Base-by-base conservation (phyloP, 2,888 invertebrate species). In the Aspidiotus destructor region DNA sequence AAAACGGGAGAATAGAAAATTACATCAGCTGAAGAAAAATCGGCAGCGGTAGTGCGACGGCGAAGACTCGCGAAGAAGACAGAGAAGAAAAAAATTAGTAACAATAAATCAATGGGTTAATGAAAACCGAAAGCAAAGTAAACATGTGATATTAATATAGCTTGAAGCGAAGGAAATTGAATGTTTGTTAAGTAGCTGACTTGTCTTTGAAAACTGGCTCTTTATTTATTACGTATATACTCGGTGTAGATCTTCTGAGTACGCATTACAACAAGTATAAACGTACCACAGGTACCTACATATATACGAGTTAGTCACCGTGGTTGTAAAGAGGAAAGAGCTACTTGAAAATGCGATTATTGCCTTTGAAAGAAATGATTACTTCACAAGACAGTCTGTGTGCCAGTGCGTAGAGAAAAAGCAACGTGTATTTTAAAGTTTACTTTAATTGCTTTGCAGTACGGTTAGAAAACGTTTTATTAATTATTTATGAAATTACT, bases 61-160 rank as follows among this genome's bases (percentile, higher is more conserved):
- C 28, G 28, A 28, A 28, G 28, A 5, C 28, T 28, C 28, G n/a
- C 48, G 48, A 48, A n/a, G 11, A n/a, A 48, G n/a, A 48, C 48
- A 48, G 48, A 48, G 48, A 48, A 48, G 48, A 62, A 52, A 62
- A n/a, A 65, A 55, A 65, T 65, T 65, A 65, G 57, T 65, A 57
- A 65, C 41, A 65, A 65, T 65, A 65, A 65, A 65, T 65, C 65
- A 65, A 57, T 44, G 55, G 65, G 55, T 65, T 65, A 65, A 65
- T 65, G 65, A 65, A 65, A 65, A 65, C 65, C 57, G 65, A 65
- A 65, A 65, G 65, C 65, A 65, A 65, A 65, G 65, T 65, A 65
- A 65, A 65, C 65, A 65, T 65, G 65, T 65, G 65, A 65, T 65
- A 57, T 65, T 65, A 65, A 65, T 65, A 58, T 65, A 65, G 65